Evolutionary conservation across 2,113 vertebrate genomes (phyloP).

Genomic region (Neogobius melanostomus): DNA sequence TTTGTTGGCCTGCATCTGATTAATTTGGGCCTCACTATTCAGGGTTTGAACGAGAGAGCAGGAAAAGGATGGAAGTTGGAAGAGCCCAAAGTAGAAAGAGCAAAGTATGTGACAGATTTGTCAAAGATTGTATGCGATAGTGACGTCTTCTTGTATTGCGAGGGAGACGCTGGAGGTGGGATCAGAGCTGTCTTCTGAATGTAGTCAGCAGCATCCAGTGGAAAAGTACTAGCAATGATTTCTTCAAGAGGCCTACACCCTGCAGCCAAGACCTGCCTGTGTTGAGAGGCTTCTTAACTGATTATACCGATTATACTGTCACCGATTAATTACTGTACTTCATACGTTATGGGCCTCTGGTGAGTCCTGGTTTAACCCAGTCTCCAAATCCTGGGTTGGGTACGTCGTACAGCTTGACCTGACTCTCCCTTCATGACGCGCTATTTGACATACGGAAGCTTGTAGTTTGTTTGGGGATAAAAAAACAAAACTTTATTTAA

Average conservation of each 20-base stretch:
- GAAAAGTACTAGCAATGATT: constrained; percentile 57
- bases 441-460: too few relatives aligned
- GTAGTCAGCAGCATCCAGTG: constrained; percentile 40
- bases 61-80: constrained; percentile 11
- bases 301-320: too few relatives aligned
- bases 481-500: too few relatives aligned
- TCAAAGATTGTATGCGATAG: constrained; percentile 6
- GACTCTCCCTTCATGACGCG: too few relatives aligned
- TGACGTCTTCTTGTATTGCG: neutral
- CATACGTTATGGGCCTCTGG: too few relatives aligned
- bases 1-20: constrained; percentile 35
- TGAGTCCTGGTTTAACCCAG: neutral
- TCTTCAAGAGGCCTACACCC: constrained; percentile 11
- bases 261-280: neutral
- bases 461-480: too few relatives aligned
- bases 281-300: neutral
- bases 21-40: constrained; percentile 62
- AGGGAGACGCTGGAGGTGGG: constrained; percentile 21
- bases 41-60: constrained; percentile 31
- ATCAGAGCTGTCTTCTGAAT: constrained; percentile 36
- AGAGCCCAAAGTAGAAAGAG: constrained; percentile 17
- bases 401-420: too few relatives aligned
- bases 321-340: neutral
- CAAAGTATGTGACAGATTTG: neutral
- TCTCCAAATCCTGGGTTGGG: neutral